These are phyloP conservation scores for Sarcoramphus papa DNA, from an alignment of 2,797 vertebrate species.

Conservation along the genomic window DNA sequence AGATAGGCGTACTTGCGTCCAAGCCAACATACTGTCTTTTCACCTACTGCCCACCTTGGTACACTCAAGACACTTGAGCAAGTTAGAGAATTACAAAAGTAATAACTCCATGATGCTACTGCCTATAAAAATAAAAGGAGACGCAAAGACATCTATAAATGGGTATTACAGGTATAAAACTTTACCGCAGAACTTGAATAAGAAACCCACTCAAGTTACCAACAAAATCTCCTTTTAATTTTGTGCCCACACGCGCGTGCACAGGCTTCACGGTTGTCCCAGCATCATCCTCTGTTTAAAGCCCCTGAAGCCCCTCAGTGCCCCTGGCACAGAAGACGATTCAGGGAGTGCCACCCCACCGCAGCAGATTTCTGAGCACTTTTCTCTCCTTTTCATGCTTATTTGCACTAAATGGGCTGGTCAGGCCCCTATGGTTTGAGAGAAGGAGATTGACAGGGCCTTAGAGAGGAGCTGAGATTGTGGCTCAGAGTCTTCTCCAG, in stretches of 20 bases:
- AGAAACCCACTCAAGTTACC: neutral
- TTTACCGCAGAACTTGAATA: neutral
- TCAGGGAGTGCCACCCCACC: neutral
- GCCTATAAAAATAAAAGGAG: neutral
- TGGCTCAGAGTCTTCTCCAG: neutral
- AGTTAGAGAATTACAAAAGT: neutral
- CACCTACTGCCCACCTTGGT: neutral
- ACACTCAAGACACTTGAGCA: neutral
- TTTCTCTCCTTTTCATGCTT: neutral
- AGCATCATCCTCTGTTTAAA: neutral
- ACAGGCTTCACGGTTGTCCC: neutral
- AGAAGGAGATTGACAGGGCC: neutral
- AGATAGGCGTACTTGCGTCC: fast-evolving
- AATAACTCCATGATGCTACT: neutral
- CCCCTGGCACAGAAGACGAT: neutral
- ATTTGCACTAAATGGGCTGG: neutral
- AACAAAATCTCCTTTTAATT: neutral
- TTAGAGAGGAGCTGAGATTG: neutral
- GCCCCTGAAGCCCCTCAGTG: neutral
- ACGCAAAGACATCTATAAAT: neutral
- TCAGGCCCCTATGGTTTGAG: neutral
- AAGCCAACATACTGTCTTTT: neutral
- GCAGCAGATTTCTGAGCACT: neutral
- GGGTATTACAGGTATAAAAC: neutral
- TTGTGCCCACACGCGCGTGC: fast-evolving